phyloP scores from a whole-genome alignment of 2,888 invertebrate species.

The Dryobotodes eremita region DNA sequence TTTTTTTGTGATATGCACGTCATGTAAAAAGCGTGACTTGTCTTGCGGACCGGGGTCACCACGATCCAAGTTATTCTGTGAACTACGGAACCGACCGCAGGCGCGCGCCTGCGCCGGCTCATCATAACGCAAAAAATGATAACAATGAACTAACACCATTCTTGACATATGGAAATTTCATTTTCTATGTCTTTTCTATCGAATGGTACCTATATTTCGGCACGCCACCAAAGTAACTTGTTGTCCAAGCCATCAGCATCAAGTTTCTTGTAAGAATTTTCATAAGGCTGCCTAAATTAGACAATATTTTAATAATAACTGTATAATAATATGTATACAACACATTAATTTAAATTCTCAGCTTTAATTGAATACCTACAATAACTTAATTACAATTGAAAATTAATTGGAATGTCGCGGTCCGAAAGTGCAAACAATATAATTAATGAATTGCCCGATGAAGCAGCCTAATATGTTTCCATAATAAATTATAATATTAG shows the following conservation, averaged over 20 bases:
- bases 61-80: constrained; percentile 20
- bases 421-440: constrained; percentile 4
- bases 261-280: neutral
- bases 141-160: constrained; percentile 1
- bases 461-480: neutral
- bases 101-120: too few relatives aligned
- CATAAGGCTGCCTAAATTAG: neutral
- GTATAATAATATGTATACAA: neutral
- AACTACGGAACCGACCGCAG: constrained; percentile 6
- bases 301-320: neutral
- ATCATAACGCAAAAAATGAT: neutral
- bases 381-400: neutral
- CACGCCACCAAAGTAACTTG: neutral
- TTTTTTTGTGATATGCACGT: constrained; percentile 2
- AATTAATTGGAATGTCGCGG: constrained; percentile 3
- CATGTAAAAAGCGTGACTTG: constrained; percentile 14
- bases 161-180: neutral
- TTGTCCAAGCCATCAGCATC: neutral
- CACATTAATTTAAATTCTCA: neutral
- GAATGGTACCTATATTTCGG: neutral
- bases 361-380: neutral
- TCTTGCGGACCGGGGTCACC: neutral
- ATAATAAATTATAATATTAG: neutral
- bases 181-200: neutral
- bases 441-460: constrained; percentile 3